phyloP scores from a whole-genome alignment of 2,113 vertebrate species.

The Pteruthius melanotis region DNA sequence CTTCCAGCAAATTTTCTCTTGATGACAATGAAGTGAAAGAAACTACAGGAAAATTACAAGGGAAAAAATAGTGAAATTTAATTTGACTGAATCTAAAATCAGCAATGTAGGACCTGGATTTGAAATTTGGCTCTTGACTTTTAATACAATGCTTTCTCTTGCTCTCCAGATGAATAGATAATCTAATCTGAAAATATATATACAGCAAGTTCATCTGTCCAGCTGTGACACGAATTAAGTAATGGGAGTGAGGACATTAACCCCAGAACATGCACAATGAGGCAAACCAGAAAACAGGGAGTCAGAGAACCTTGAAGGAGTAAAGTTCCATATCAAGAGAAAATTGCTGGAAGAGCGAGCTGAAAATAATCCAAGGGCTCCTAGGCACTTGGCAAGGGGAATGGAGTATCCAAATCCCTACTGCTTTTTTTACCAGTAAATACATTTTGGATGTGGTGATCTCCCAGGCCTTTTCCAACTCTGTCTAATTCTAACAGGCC shows the following conservation, averaged over 20 bases:
- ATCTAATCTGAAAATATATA: background rate
- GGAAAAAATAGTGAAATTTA: background rate
- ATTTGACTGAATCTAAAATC: background rate
- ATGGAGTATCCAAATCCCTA: background rate
- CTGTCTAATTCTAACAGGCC: background rate
- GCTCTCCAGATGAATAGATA: background rate
- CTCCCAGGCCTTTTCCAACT: background rate
- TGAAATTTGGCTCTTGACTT: background rate
- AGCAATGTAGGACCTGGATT: background rate
- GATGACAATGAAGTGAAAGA: background rate
- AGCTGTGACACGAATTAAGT: background rate
- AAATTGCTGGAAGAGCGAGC: background rate
- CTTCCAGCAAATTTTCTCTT: background rate
- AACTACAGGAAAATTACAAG: background rate
- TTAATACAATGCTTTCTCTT: background rate
- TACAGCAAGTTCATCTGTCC: background rate
- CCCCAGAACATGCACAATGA: background rate
- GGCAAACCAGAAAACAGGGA: background rate
- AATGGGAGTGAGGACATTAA: background rate
- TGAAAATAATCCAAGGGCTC: background rate
- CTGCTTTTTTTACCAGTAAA: background rate
- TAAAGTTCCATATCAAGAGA: background rate
- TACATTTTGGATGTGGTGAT: background rate
- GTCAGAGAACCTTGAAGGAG: background rate
- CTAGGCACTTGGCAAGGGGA: background rate